Evolutionary conservation across 2,888 invertebrate genomes (phyloP), one percentile per base, ranked within the genome.

Genomic region (Malacosoma neustria): DNA sequence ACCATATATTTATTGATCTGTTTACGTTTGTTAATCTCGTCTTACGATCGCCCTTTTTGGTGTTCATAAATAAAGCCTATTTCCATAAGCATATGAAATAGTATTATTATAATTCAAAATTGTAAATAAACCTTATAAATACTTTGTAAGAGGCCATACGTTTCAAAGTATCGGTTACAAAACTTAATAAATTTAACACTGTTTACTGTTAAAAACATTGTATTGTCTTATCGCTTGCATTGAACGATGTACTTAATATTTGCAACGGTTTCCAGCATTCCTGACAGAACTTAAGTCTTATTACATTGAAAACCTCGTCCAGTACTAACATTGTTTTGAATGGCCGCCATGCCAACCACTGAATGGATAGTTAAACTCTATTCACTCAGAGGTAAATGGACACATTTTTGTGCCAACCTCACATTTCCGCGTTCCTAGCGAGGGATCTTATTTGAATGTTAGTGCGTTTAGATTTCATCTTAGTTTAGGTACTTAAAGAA

Each of bases 291-390:
- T 48, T 45, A 51, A 47, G 47, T 50, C 51, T 58, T 56, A 54
- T 58, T 60, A 58, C 57, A 65, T 61, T 68, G 66, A 60, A 72
- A 67, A 60, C 57, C 60, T 62, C 59, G 51, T 55, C 46, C 43
- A 54, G 46, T 48, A 49, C 56, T 55, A 62, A 72, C 71, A 72
- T 72, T 72, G 72, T 72, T 70, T 70, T 55, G 65, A 70, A 72
- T 65, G 58, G 65, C 55, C 51, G 61, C 52, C 61, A 59, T 57
- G 57, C 58, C 57, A 51, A 51, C 57, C 58, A 50, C 57, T 75
- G 71, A 76, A 76, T 76, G 74, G 73, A 72, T 65, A 69, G 69
- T 76, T 71, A 70, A 74, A 68, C 58, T 68, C 59, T 56, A 76
- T 76, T 75, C 72, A 73, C 72, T 73, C 70, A 71, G 59, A 62